Conservation (phyloP, 1,140 invertebrate species). For the Drosophila kepulauana region DNA sequence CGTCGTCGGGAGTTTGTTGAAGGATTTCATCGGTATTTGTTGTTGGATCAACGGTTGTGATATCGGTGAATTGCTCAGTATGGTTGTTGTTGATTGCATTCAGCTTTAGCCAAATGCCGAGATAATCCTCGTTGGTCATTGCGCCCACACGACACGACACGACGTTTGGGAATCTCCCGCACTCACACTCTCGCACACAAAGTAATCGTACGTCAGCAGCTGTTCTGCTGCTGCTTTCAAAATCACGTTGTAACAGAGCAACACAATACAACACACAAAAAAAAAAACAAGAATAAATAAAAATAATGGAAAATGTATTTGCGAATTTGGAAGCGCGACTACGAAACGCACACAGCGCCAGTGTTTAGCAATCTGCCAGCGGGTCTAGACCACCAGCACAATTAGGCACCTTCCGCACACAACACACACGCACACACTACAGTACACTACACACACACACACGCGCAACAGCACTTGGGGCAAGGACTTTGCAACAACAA, state of each 20-base stretch:
- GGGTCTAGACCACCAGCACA: slow-evolving; percentile 27
- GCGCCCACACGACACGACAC: slow-evolving; percentile 18
- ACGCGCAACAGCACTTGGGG: slow-evolving; percentile 16
- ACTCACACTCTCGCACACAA: slow-evolving; percentile 20
- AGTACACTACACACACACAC: no score
- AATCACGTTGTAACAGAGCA: slow-evolving; percentile 8
- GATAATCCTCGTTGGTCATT: slow-evolving; percentile 28
- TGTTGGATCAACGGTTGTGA: neutral
- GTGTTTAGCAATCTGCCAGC: slow-evolving; percentile 55
- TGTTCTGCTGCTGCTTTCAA: neutral
- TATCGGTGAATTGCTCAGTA: neutral
- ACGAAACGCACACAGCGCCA: slow-evolving; percentile 58
- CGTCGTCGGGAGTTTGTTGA: no score
- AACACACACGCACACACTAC: no score
- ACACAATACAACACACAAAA: neutral
- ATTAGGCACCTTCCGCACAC: slow-evolving; percentile 10
- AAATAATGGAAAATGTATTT: slow-evolving; percentile 2
- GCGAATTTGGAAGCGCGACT: slow-evolving; percentile 28
- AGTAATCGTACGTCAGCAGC: slow-evolving; percentile 7
- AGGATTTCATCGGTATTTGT: neutral
- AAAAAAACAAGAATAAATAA: neutral
- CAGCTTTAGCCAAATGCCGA: slow-evolving; percentile 24
- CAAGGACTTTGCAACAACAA: slow-evolving; percentile 54
- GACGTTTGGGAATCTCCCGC: slow-evolving; percentile 35
- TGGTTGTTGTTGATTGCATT: slow-evolving; percentile 8